These are phyloP conservation scores for Cheirogaleus medius DNA, from an alignment of 2,113 vertebrate species.

Conservation along the genomic window DNA sequence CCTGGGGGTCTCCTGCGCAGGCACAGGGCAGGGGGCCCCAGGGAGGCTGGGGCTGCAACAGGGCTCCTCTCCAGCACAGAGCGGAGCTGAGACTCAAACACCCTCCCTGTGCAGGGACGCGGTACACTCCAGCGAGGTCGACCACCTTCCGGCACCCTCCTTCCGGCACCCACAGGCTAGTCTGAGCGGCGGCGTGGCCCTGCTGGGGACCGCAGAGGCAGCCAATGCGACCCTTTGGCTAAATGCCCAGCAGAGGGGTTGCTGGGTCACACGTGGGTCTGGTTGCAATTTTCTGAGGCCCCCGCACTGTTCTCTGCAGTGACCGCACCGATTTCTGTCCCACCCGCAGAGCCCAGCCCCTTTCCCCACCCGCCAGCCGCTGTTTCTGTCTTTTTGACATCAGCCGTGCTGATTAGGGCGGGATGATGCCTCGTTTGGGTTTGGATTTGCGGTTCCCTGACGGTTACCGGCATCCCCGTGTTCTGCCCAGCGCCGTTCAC, in stretches of 20 bases:
- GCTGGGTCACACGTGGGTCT: neutral
- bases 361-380: neutral
- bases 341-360: too few species aligned
- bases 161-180: rapidly evolving
- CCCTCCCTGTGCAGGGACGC: rapidly evolving
- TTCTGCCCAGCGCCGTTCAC: neutral
- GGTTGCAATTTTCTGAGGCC: neutral
- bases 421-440: neutral
- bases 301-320: neutral
- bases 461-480: neutral
- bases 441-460: neutral
- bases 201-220: rapidly evolving
- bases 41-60: neutral
- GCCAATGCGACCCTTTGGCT: neutral
- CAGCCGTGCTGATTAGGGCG: neutral
- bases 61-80: neutral
- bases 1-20: too few species aligned
- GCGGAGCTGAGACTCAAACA: too few species aligned
- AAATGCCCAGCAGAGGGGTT: neutral
- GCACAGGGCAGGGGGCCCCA: too few species aligned
- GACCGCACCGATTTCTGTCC: neutral
- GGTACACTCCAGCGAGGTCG: neutral
- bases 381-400: neutral
- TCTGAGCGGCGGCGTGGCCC: rapidly evolving
- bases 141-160: rapidly evolving